Conservation (phyloP, 2,797 vertebrate species). For the Pagetopsis macropterus region DNA sequence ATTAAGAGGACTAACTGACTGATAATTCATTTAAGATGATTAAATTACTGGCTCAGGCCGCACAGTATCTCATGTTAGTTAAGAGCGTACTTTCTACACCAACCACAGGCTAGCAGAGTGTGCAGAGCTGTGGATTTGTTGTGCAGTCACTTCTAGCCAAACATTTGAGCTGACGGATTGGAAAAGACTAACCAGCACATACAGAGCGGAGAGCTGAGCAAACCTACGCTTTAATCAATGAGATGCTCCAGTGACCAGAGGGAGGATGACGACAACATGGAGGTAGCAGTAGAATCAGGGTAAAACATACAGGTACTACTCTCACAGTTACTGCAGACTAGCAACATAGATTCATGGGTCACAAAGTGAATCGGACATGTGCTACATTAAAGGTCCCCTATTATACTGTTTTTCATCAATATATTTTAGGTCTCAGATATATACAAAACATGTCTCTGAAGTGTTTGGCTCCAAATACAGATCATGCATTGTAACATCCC, state of each 20-base stretch:
- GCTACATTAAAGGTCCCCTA: neutral
- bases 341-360: neutral
- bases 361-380: neutral
- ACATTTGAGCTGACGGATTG: conserved; percentile 13
- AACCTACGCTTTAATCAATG: conserved; percentile 1
- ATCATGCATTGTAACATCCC: too few relatives aligned
- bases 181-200: neutral
- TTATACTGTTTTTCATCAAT: too few relatives aligned
- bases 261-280: neutral
- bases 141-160: conserved; percentile 23
- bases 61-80: conserved; percentile 20
- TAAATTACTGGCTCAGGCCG: conserved; percentile 7
- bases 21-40: conserved; percentile 43
- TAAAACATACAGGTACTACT: too few relatives aligned
- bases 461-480: too few relatives aligned
- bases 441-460: too few relatives aligned
- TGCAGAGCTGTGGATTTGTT: neutral
- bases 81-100: conserved; percentile 19
- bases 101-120: conserved; percentile 3
- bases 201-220: conserved; percentile 10
- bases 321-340: neutral
- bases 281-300: neutral
- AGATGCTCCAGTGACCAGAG: neutral
- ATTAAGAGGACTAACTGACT: conserved; percentile 22
- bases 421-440: too few relatives aligned